These are phyloP conservation scores for Misgurnus mizolepis DNA, from an alignment of 2,113 vertebrate species.

Conservation along the genomic window DNA sequence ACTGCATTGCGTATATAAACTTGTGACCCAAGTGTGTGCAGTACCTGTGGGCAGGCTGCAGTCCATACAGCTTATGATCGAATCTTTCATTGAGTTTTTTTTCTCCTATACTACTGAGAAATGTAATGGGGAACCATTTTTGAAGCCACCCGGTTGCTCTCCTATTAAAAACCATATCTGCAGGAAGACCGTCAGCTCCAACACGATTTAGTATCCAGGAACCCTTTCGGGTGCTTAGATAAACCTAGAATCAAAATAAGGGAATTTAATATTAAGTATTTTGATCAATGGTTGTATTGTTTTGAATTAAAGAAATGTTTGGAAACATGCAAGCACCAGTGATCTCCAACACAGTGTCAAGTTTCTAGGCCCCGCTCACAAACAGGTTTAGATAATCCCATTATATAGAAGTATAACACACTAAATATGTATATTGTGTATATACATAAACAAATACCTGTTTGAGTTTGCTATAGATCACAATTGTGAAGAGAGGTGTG, in stretches of 20 bases:
- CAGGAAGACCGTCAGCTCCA: constrained; percentile 72
- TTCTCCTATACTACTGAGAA: constrained; percentile 61
- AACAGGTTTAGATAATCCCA: too few relatives aligned
- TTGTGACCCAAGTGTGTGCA: neutral
- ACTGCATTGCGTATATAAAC: too few relatives aligned
- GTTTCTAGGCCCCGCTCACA: too few relatives aligned
- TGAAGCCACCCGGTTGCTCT: constrained; percentile 20
- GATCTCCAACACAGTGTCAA: too few relatives aligned
- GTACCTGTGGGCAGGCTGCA: constrained; percentile 84
- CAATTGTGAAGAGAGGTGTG: too few relatives aligned
- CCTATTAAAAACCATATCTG: constrained; percentile 74
- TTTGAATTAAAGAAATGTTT: too few relatives aligned
- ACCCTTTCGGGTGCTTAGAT: constrained; percentile 89
- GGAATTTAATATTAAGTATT: neutral
- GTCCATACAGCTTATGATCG: constrained; percentile 80
- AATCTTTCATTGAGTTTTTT: constrained; percentile 73
- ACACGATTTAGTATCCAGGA: constrained; percentile 87
- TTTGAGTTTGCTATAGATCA: too few relatives aligned
- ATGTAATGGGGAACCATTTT: constrained; percentile 64
- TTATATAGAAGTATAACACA: too few relatives aligned
- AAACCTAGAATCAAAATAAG: constrained; percentile 75
- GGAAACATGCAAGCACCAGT: too few relatives aligned
- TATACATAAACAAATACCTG: too few relatives aligned
- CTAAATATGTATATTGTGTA: too few relatives aligned
- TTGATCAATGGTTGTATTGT: neutral